Evolutionary conservation across 1,140 invertebrate genomes (phyloP).

Genomic region (Leptoteleia sp.): DNA sequence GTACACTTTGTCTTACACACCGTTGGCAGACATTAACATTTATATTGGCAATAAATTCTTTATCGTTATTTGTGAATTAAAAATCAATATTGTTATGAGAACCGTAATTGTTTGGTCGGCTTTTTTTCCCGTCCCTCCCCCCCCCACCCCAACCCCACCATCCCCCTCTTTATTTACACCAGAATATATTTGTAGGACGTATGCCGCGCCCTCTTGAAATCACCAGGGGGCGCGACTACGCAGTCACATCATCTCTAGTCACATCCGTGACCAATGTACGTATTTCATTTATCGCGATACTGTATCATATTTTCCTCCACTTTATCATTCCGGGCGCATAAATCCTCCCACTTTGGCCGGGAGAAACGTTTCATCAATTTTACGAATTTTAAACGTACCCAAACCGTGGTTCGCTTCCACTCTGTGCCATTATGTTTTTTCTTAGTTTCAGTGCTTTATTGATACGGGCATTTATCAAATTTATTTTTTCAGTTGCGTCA

Average conservation of each 20-base stretch:
- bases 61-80: slow-evolving; percentile 12
- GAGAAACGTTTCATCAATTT: slow-evolving; percentile 17
- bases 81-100: slow-evolving; percentile 22
- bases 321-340: not conserved
- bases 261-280: slow-evolving; percentile 14
- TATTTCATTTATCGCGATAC: slow-evolving; percentile 27
- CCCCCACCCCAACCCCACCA: no score
- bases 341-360: not conserved
- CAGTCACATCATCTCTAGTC: slow-evolving; percentile 1
- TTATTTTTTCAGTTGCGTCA: slow-evolving; percentile 8
- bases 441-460: not conserved
- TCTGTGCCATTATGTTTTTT: not conserved
- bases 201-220: slow-evolving; percentile 26
- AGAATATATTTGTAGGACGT: slow-evolving; percentile 18
- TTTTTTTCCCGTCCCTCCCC: slow-evolving; percentile 2
- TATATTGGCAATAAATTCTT: not conserved
- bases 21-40: slow-evolving; percentile 6
- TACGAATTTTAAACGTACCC: slow-evolving; percentile 1
- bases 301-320: slow-evolving; percentile 7
- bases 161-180: slow-evolving; percentile 19
- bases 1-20: not conserved
- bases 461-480: slow-evolving; percentile 7
- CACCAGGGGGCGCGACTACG: slow-evolving; percentile 18
- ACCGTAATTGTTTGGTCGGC: slow-evolving; percentile 8
- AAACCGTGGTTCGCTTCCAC: not conserved